Evolutionary conservation across 2,888 invertebrate genomes (phyloP).

Genomic region (Conops quadrifasciatus): DNA sequence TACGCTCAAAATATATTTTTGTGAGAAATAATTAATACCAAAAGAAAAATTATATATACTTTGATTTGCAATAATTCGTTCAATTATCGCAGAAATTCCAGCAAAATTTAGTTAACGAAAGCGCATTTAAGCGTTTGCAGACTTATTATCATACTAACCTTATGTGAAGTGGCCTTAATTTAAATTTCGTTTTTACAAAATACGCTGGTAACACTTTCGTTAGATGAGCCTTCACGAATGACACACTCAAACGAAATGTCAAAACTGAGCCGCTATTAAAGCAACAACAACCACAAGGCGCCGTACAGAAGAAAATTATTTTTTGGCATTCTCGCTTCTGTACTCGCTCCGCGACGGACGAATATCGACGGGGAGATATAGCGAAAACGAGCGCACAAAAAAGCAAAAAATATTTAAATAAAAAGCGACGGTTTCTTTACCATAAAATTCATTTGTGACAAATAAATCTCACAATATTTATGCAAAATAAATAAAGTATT

Average conservation of each 20-base stretch:
- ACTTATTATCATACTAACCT: too few relatives aligned
- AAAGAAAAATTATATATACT: too few relatives aligned
- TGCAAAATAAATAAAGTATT: not conserved
- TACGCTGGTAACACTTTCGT: not conserved
- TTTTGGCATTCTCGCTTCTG: slow-evolving; percentile 20
- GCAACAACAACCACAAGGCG: slow-evolving; percentile 14
- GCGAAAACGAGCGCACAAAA: slow-evolving; percentile 18
- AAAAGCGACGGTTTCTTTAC: slow-evolving; percentile 7
- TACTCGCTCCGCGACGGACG: slow-evolving; percentile 17
- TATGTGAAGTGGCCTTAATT: too few relatives aligned
- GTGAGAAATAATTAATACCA: too few relatives aligned
- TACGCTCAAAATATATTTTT: too few relatives aligned
- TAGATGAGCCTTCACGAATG: slow-evolving; percentile 3
- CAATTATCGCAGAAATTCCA: too few relatives aligned
- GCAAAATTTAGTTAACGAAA: too few relatives aligned
- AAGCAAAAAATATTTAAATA: not conserved
- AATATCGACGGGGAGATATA: not conserved
- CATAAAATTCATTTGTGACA: slow-evolving; percentile 16
- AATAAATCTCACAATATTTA: not conserved
- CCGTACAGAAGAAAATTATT: not conserved
- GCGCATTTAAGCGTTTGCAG: too few relatives aligned
- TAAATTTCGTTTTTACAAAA: too few relatives aligned
- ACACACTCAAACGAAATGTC: slow-evolving; percentile 2
- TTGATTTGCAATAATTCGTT: too few relatives aligned
- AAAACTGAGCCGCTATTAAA: slow-evolving; percentile 3